Evolutionary conservation across 2,888 invertebrate genomes (phyloP).

Genomic region (Smittia sp.): DNA sequence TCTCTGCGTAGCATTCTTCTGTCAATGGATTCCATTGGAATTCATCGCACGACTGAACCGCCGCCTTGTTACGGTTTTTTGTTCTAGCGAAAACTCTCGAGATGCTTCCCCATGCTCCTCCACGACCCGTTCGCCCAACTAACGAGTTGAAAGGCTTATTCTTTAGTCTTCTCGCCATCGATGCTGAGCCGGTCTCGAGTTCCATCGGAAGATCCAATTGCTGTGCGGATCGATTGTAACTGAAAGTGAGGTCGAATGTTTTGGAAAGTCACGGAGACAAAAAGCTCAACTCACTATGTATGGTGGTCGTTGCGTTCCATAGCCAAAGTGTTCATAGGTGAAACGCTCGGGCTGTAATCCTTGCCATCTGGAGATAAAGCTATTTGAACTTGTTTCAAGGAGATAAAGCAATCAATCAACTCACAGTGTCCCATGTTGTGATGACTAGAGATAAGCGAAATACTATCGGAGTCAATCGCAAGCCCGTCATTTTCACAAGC

Average conservation of each 20-base stretch:
- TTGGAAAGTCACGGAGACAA: too few relatives aligned
- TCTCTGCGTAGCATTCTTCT: conserved; percentile 53
- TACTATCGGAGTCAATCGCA: conserved; percentile 54
- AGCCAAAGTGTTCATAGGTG: conserved; percentile 65
- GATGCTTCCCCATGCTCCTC: conserved; percentile 85
- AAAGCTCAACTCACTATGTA: conserved; percentile 5
- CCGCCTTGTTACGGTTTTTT: conserved; percentile 73
- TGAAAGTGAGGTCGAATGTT: conserved; percentile 12
- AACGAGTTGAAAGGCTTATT: conserved; percentile 45
- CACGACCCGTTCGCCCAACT: conserved; percentile 60
- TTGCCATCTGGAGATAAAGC: conserved; percentile 70
- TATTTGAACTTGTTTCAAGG: too few relatives aligned
- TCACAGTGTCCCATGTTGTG: conserved; percentile 54
- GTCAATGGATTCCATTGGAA: conserved; percentile 52
- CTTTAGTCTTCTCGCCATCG: conserved; percentile 54
- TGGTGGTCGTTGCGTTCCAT: conserved; percentile 32
- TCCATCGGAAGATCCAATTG: conserved; percentile 78
- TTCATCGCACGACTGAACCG: conserved; percentile 45
- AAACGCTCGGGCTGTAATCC: conserved; percentile 80
- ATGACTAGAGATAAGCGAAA: conserved; percentile 54
- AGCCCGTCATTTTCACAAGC: conserved; percentile 54
- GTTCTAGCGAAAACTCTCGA: conserved; percentile 85
- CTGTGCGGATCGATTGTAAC: conserved; percentile 53
- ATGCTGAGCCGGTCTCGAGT: conserved; percentile 59
- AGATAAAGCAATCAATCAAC: conserved; percentile 43